Evolutionary conservation across 2,113 vertebrate genomes (phyloP).

Genomic region (Phocoena sinus): DNA sequence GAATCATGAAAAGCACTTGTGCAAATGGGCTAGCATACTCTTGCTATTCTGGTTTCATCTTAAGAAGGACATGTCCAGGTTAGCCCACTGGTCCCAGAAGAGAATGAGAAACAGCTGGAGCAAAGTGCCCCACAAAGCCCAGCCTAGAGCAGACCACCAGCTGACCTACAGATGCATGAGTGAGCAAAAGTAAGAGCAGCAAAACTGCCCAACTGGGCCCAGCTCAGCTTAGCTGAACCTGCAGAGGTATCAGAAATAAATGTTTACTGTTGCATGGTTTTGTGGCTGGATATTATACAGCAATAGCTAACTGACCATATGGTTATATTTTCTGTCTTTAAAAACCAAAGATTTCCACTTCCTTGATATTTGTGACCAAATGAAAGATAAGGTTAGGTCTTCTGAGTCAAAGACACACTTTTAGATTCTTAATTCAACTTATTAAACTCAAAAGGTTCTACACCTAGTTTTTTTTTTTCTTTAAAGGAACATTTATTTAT

Average conservation of each 20-base stretch:
- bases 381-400: neutral
- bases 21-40: neutral
- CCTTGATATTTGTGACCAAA: neutral
- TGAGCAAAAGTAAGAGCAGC: neutral
- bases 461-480: too few species aligned
- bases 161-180: neutral
- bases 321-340: neutral
- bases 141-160: neutral
- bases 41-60: slow-evolving; percentile 1
- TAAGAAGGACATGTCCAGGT: neutral
- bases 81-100: neutral
- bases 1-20: neutral
- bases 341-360: neutral
- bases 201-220: neutral
- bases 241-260: neutral
- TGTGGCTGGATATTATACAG: neutral
- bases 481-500: too few species aligned
- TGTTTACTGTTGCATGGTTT: neutral
- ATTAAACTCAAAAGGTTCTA: neutral
- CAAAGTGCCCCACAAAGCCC: neutral
- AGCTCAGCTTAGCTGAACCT: neutral
- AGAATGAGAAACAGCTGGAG: neutral
- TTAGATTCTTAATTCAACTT: neutral
- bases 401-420: neutral
- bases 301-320: neutral